Evolutionary conservation across 30 jellyfish, hydroid and myxozoan species (phyloP), one percentile per base, ranked within the genome.

Genomic region (Cassiopea xamachana): DNA sequence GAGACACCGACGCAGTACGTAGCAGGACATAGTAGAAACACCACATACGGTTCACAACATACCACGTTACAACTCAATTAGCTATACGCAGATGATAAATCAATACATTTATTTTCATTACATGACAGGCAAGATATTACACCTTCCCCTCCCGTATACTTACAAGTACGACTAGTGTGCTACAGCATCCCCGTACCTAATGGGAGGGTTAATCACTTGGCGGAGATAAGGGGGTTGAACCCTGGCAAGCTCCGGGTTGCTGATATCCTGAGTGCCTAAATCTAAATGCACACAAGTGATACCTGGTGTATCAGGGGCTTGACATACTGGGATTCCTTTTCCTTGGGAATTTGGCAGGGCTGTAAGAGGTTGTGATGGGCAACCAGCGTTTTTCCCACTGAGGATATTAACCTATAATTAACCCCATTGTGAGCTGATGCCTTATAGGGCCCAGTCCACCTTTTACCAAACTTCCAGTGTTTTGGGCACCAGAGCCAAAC

Each of bases 131-230:
- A 55, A 10, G 12, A 67, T 19, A 15, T 67, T 67, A 67, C 76
- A 67, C 76, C 76, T 67, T 67, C 76, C 76, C 76, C 76, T 67
- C 46, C 76, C 76, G 8, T 67, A 67, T 15, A 14, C 0, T 14
- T 19, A 14, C 0, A 67, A 67, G 43, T 67, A 67, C 43, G 15
- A 67, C 46, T 79, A 79, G 39, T 79, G 75, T 6, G 7, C 50
- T 79, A 79, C 87, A 79, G 9, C 47, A 44, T 79, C 87, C 39
- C 81, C 87, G 48, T 43, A 79, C 12, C 50, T 75, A 79, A 79
- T 43, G 19, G 87, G 87, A 79, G 87, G 87, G 87, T 79, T 48
- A 27, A 79, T 48, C 44, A 72, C 43, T 81, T 79, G 87, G 45
- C 87, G 87, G 48, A 50, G 87, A 27, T 79, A 81, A 7, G 44